These are phyloP conservation scores for Muscicapa striata DNA, from an alignment of 2,797 vertebrate genomes.

Conservation along the genomic window DNA sequence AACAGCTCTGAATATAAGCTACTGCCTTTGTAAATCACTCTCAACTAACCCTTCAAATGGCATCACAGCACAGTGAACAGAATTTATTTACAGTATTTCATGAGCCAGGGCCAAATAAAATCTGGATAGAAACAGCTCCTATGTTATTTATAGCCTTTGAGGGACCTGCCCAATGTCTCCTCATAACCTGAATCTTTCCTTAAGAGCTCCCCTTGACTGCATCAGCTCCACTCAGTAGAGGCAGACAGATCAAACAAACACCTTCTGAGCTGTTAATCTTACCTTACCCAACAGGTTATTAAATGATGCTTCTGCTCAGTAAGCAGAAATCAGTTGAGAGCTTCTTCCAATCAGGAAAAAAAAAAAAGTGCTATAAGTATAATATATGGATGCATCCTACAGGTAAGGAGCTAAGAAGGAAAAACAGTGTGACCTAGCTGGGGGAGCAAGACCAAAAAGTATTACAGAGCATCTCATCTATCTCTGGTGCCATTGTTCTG, in stretches of 20 bases:
- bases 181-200: slow-evolving; percentile 14
- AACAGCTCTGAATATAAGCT: slow-evolving; percentile 59
- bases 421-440: slow-evolving; percentile 10
- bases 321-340: slow-evolving; percentile 15
- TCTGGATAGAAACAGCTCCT: slow-evolving; percentile 40
- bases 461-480: slow-evolving; percentile 4
- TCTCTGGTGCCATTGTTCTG: slow-evolving; percentile 1
- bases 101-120: slow-evolving; percentile 52
- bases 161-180: slow-evolving; percentile 30
- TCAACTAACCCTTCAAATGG: slow-evolving; percentile 12
- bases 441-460: slow-evolving; percentile 6
- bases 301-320: slow-evolving; percentile 17
- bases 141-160: slow-evolving; percentile 53
- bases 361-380: not conserved
- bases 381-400: slow-evolving; percentile 17
- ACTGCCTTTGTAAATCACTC: slow-evolving; percentile 63
- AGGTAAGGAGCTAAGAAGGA: slow-evolving; percentile 5
- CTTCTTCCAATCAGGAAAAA: not conserved
- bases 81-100: slow-evolving; percentile 58
- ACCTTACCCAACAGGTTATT: slow-evolving; percentile 29
- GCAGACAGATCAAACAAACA: not conserved
- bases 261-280: slow-evolving; percentile 33
- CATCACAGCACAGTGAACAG: slow-evolving; percentile 12
- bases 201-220: slow-evolving; percentile 15
- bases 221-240: not conserved